phyloP scores from a whole-genome alignment of 2,113 vertebrate species.

The Rhipidura dahli region DNA sequence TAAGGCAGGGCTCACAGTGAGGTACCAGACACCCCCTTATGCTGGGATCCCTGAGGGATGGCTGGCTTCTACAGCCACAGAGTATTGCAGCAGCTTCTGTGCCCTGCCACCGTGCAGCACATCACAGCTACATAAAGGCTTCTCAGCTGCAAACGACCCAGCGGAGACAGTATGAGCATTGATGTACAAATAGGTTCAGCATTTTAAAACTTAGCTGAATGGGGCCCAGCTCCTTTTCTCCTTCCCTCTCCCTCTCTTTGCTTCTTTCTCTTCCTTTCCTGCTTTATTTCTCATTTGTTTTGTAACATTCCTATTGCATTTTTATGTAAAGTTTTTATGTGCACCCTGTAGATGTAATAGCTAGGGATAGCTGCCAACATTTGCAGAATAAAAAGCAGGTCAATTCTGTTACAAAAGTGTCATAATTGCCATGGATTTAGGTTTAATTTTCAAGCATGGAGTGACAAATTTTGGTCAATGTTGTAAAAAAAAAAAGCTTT shows the following conservation, averaged over 20 bases:
- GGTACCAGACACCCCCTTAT: not conserved
- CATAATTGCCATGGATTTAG: not conserved
- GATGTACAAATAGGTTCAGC: not conserved
- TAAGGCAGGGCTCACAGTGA: not conserved
- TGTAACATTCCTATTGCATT: not conserved
- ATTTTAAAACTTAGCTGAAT: not conserved
- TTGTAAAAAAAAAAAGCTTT: not conserved
- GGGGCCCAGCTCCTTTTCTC: not conserved
- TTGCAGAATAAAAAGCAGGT: not conserved
- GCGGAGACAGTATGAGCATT: not conserved
- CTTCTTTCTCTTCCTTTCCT: not conserved
- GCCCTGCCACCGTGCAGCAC: not conserved
- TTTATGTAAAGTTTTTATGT: not conserved
- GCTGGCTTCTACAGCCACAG: not conserved
- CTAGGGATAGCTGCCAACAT: not conserved
- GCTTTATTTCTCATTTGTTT: not conserved
- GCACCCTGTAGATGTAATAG: not conserved
- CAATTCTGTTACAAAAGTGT: not conserved
- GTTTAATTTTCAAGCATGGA: not conserved
- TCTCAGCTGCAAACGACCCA: not conserved
- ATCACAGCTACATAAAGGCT: not conserved
- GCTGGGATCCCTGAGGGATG: not conserved
- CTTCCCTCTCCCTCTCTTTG: not conserved
- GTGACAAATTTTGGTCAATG: not conserved
- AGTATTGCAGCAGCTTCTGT: not conserved